Evolutionary conservation across 2,797 vertebrate species (phyloP).

Genomic region (Microctenopoma steveboyesi): DNA sequence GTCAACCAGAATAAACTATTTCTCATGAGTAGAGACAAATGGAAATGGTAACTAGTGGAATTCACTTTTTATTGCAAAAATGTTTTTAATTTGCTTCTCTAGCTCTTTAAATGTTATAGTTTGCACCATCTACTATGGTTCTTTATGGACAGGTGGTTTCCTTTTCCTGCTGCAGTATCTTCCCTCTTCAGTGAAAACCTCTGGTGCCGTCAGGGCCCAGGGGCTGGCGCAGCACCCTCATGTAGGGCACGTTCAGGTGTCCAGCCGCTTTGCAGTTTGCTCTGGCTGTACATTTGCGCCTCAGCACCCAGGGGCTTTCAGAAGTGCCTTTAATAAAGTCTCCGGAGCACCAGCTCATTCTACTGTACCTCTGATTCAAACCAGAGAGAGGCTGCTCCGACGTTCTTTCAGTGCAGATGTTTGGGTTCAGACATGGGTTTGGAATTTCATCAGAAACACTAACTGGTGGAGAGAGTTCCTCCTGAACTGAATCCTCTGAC

Average conservation of each 20-base stretch:
- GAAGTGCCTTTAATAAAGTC: slow-evolving; percentile 41
- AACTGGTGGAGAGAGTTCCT: slow-evolving; percentile 9
- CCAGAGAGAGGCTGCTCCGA: slow-evolving; percentile 17
- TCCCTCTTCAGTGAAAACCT: slow-evolving; percentile 75
- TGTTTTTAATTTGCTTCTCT: neutral
- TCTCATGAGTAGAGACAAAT: neutral
- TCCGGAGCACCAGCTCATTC: slow-evolving; percentile 41
- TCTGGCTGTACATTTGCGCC: slow-evolving; percentile 57
- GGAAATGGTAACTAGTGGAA: neutral
- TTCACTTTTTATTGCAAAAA: slow-evolving; percentile 16
- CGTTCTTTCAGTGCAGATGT: neutral
- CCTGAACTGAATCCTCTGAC: slow-evolving; percentile 51
- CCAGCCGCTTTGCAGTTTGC: slow-evolving; percentile 14
- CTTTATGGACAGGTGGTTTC: neutral
- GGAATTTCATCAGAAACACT: neutral
- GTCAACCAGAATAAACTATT: neutral
- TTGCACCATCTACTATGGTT: neutral
- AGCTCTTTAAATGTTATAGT: neutral
- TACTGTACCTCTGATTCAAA: slow-evolving; percentile 24
- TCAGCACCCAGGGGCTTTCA: slow-evolving; percentile 68
- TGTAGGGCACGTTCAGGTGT: neutral
- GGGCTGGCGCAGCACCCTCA: slow-evolving; percentile 69
- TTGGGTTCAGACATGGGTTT: slow-evolving; percentile 12
- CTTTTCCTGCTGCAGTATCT: slow-evolving; percentile 51
- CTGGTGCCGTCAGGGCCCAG: slow-evolving; percentile 68